Percentiles rank a stretch among this genome's conserved stretches.
phyloP scores from a whole-genome alignment of 2,888 invertebrate species.

The Scaptodrosophila latifasciaeformis region DNA sequence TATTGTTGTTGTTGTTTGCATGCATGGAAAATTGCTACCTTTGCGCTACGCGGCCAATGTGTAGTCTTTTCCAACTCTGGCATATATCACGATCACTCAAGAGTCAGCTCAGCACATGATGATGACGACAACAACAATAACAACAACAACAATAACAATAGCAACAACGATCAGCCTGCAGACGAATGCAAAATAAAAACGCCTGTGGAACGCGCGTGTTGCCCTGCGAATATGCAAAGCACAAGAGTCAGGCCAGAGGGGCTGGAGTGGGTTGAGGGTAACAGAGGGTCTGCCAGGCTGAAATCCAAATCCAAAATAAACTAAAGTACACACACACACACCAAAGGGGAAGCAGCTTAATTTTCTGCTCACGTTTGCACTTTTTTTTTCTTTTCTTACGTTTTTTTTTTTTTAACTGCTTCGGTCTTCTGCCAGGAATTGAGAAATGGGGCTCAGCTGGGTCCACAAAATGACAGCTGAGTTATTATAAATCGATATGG shows the following conservation, averaged over 20 bases:
- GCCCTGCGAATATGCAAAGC: constrained; percentile 7
- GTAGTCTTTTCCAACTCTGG: constrained; percentile 27
- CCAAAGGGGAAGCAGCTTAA: constrained; percentile 46
- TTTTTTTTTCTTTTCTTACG: too few species aligned
- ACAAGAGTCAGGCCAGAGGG: constrained; percentile 1
- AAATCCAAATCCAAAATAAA: constrained; percentile 45
- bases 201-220: constrained; percentile 40
- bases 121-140: constrained; percentile 10
- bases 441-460: constrained; percentile 61
- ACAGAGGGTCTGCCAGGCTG: constrained; percentile 45
- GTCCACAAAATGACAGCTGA: constrained; percentile 67
- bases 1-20: constrained; percentile 49
- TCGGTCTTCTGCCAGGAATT: constrained; percentile 18
- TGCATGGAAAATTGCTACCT: constrained; percentile 70
- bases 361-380: constrained; percentile 71
- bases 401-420: too few species aligned
- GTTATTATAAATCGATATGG: constrained; percentile 72
- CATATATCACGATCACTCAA: constrained; percentile 64
- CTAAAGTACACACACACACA: constrained; percentile 18
- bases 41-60: constrained; percentile 40
- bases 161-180: constrained; percentile 39
- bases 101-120: constrained; percentile 58
- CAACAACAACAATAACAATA: constrained; percentile 17
- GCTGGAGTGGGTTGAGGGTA: too few species aligned
- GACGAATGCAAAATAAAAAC: constrained; percentile 44